These are phyloP conservation scores for Hydrozoanthus gracilis DNA, from an alignment of 92 coral and sea anemone genomes.

Conservation along the genomic window DNA sequence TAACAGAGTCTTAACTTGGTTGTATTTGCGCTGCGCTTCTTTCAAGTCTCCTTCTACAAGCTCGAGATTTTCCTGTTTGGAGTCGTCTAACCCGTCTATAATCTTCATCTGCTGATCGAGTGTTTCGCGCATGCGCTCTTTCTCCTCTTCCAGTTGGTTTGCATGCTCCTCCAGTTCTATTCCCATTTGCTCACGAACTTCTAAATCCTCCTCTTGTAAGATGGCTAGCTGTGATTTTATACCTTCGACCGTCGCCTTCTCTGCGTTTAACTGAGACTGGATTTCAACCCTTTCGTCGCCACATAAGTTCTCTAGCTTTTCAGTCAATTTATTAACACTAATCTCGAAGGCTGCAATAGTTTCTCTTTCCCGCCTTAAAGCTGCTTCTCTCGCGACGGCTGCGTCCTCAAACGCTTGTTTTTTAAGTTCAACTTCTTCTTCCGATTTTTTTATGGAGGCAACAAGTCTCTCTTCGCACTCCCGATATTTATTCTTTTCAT, in stretches of 20 bases:
- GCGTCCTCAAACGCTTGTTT: conserved; percentile 65
- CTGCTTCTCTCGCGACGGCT: conserved; percentile 55
- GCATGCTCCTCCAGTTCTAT: conserved; percentile 73
- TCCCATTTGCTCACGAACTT: conserved; percentile 59
- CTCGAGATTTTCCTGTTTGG: conserved; percentile 65
- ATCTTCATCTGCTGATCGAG: conserved; percentile 71
- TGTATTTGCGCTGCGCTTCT: conserved; percentile 78
- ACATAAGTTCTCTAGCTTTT: conserved; percentile 57
- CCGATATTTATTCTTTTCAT: conserved; percentile 69
- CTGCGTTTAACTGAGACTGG: conserved; percentile 48
- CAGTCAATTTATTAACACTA: conserved; percentile 55
- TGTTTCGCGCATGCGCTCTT: conserved; percentile 65
- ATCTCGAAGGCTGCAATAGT: conserved; percentile 39
- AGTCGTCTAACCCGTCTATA: conserved; percentile 76
- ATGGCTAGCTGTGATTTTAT: conserved; percentile 62
- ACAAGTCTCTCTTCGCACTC: conserved; percentile 74
- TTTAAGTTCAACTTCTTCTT: conserved; percentile 72
- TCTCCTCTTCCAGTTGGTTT: conserved; percentile 55
- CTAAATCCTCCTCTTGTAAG: conserved; percentile 74
- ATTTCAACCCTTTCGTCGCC: conserved; percentile 51
- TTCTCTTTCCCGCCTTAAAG: conserved; percentile 55
- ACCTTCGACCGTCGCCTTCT: conserved; percentile 43
- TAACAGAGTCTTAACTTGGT: conserved; percentile 75
- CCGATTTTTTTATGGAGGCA: conserved; percentile 63
- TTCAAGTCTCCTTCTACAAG: conserved; percentile 78